Evolutionary conservation across 2,888 invertebrate species (phyloP), one percentile per base, ranked within the genome.

Genomic region (Salpingus planirostris): DNA sequence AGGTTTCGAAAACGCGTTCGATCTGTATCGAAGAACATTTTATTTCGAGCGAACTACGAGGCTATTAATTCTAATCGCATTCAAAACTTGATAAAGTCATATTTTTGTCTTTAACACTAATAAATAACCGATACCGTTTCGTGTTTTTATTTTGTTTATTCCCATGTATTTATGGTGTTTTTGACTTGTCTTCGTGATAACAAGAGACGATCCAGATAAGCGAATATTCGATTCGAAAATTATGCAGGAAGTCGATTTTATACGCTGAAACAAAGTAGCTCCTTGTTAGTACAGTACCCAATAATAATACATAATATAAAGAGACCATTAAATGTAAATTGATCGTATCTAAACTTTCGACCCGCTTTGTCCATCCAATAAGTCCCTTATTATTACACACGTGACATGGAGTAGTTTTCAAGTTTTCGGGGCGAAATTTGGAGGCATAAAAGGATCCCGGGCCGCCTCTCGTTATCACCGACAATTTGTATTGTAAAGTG

Each of bases 41-140:
- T n/a, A n/a, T n/a, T n/a, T 18, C 12, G 26, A 36, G 27, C 24
- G 25, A 32, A 37, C 29, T 37, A 33, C 37, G 31, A 29, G 22
- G 21, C 38, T 34, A 10, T 38, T 34, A 25, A 32, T 26, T 32
- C 14, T 39, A 38, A 38, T 39, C 39, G 31, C 34, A 38, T 38
- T 36, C 27, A 14, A 21, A 25, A 29, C 6, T 23, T 15, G 46
- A 47, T 47, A 47, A 49, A 43, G 30, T 28, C 30, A 39, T 52
- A 52, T 52, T 51, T 47, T 50, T 49, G 47, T 49, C 37, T 33
- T 36, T 42, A 22, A 8, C 30, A 43, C 45, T 43, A 44, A 47
- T 46, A 48, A 46, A 46, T 48, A 47, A 45, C 43, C 42, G 40
- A 38, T 38, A 38, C 24, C 22, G 33, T 32, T 29, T 27, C 27